These are phyloP conservation scores for Microcebus jonahi DNA, from an alignment of 2,113 vertebrate species.

Conservation along the genomic window DNA sequence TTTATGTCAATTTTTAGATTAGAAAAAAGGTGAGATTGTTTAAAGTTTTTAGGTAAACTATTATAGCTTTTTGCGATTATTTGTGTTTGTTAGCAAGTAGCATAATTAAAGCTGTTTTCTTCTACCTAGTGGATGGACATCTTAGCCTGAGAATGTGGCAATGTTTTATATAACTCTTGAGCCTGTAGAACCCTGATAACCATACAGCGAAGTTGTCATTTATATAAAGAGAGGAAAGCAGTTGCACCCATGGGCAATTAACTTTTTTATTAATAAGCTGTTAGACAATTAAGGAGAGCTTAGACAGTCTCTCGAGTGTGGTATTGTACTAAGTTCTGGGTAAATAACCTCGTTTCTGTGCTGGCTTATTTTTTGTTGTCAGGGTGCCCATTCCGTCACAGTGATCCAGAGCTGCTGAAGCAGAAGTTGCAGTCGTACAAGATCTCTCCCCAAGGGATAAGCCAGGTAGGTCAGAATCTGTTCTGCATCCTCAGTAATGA, in stretches of 20 bases:
- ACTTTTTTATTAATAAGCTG: constrained; percentile 84
- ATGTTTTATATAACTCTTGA: constrained; percentile 76
- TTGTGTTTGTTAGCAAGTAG: constrained; percentile 35
- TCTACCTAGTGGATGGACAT: constrained; percentile 40
- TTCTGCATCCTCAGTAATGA: constrained; percentile 33
- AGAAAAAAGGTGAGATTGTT: not conserved
- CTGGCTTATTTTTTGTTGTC: constrained; percentile 72
- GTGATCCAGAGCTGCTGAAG: constrained; percentile 94
- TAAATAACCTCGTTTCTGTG: constrained; percentile 77
- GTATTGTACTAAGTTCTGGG: constrained; percentile 61
- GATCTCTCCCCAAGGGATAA: constrained; percentile 89
- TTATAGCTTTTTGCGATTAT: constrained; percentile 48
- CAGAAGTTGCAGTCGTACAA: constrained; percentile 96
- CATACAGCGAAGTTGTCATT: constrained; percentile 63
- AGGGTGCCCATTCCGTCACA: constrained; percentile 99
- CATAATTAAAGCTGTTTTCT: constrained; percentile 60
- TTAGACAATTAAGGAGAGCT: constrained; percentile 80
- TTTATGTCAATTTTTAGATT: constrained; percentile 15
- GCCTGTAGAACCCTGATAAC: constrained; percentile 77
- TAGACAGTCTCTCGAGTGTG: constrained; percentile 73
- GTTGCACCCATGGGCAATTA: constrained; percentile 79
- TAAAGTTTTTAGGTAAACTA: not conserved
- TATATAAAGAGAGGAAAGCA: constrained; percentile 68
- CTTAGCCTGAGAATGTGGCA: constrained; percentile 37
- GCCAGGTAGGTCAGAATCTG: constrained; percentile 88